Evolutionary conservation across 2,113 vertebrate species (phyloP).

Genomic region (Nannospalax galili): DNA sequence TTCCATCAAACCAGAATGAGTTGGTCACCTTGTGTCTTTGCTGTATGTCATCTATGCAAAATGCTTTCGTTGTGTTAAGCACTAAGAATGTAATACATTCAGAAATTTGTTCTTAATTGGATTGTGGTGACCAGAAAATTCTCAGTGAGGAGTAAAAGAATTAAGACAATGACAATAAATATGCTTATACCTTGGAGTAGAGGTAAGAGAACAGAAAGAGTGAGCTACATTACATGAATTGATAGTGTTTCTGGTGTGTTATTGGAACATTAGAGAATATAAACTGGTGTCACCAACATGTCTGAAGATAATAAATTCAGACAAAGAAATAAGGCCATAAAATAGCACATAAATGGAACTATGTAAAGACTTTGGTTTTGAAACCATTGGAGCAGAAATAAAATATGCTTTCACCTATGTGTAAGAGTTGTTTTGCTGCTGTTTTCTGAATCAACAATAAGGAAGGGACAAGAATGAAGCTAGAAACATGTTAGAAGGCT

Average conservation of each 20-base stretch:
- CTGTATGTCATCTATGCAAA: not conserved
- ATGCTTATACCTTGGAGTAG: not conserved
- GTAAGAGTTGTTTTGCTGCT: not conserved
- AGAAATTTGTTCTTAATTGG: not conserved
- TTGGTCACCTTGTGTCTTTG: accelerated
- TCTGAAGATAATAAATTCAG: not conserved
- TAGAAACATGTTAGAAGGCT: not conserved
- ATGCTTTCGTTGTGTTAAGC: not conserved
- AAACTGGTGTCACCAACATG: not conserved
- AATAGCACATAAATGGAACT: not conserved
- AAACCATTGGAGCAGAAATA: not conserved
- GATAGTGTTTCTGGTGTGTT: accelerated
- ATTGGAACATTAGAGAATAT: not conserved
- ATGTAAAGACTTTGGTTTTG: not conserved
- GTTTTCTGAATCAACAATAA: not conserved
- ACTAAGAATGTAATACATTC: not conserved
- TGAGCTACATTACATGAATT: not conserved
- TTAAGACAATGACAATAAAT: not conserved
- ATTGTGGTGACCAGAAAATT: not conserved
- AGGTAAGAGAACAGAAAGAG: not conserved
- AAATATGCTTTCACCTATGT: not conserved
- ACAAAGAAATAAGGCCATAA: not conserved
- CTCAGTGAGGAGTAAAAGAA: not conserved
- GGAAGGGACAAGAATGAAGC: not conserved
- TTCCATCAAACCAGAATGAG: not conserved